Conservation (phyloP, 2,888 invertebrate species). For the Ophonus ardosiacus region DNA sequence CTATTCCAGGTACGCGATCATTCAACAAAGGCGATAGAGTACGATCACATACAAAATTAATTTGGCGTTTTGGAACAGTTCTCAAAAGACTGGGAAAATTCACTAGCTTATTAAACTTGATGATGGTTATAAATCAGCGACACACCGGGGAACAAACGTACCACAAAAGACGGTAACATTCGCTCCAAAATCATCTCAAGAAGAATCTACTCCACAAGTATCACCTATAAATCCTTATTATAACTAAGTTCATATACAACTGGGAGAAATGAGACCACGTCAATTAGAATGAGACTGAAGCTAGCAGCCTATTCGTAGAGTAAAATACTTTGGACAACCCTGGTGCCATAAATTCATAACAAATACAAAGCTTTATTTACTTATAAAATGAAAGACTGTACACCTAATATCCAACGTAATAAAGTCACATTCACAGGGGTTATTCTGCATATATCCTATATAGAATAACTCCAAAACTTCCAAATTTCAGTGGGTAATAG, state of each 20-base stretch:
- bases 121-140: neutral
- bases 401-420: too few species aligned
- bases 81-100: constrained; percentile 1
- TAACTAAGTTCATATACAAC: neutral
- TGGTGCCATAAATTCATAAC: too few species aligned
- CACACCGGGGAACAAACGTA: neutral
- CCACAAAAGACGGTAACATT: neutral
- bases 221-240: neutral
- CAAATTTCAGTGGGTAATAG: too few species aligned
- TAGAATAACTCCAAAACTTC: too few species aligned
- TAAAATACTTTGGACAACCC: too few species aligned
- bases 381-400: too few species aligned
- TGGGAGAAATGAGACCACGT: neutral
- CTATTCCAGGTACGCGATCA: neutral
- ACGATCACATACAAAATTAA: constrained; percentile 20
- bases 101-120: constrained; percentile 13
- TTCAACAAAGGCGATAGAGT: constrained; percentile 11
- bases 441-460: too few species aligned
- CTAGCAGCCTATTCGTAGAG: too few species aligned
- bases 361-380: too few species aligned
- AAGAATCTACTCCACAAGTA: neutral
- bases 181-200: neutral
- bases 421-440: too few species aligned
- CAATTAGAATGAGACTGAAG: neutral
- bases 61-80: neutral